phyloP scores from a whole-genome alignment of 2,113 vertebrate species.

The Bungarus multicinctus region DNA sequence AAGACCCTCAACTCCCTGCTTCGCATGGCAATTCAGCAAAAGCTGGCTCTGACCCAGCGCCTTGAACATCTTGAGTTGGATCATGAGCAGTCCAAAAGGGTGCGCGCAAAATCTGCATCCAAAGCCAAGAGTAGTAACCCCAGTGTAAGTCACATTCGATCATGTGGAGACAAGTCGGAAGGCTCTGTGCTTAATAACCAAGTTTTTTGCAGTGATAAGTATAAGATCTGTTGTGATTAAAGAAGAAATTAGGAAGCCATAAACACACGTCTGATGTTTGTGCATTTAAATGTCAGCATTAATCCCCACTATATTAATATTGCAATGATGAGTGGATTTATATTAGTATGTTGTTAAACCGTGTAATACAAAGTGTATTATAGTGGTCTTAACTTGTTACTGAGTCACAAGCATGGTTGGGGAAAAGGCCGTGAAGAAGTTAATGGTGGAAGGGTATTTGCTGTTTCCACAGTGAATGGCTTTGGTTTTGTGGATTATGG shows the following conservation, averaged over 20 bases:
- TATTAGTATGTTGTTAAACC: slow-evolving; percentile 76
- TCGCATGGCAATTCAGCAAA: slow-evolving; percentile 99
- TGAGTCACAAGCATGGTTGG: slow-evolving; percentile 71
- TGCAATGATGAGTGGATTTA: slow-evolving; percentile 68
- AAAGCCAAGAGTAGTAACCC: slow-evolving; percentile 84
- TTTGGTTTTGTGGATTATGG: slow-evolving; percentile 64
- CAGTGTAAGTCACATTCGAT: slow-evolving; percentile 85
- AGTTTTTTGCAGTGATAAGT: slow-evolving; percentile 94
- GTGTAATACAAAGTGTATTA: slow-evolving; percentile 67
- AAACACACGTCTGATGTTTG: slow-evolving; percentile 50
- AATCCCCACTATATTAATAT: slow-evolving; percentile 77
- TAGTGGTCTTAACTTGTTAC: slow-evolving; percentile 71
- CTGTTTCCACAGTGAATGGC: slow-evolving; percentile 53
- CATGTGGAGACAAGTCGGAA: slow-evolving; percentile 79
- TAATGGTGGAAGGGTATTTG: slow-evolving; percentile 73
- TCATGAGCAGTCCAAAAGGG: slow-evolving; percentile 89
- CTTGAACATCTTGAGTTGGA: slow-evolving; percentile 93
- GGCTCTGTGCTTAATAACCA: slow-evolving; percentile 81
- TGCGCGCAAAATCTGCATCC: slow-evolving; percentile 75
- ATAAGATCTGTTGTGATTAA: slow-evolving; percentile 96
- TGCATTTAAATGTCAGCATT: slow-evolving; percentile 66
- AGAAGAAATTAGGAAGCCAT: slow-evolving; percentile 25
- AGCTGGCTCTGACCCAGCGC: slow-evolving; percentile 94
- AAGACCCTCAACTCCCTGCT: slow-evolving; percentile 96
- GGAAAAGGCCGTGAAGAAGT: slow-evolving; percentile 65